Conservation (phyloP, 2,797 vertebrate species). For the Apodemus agrarius region DNA sequence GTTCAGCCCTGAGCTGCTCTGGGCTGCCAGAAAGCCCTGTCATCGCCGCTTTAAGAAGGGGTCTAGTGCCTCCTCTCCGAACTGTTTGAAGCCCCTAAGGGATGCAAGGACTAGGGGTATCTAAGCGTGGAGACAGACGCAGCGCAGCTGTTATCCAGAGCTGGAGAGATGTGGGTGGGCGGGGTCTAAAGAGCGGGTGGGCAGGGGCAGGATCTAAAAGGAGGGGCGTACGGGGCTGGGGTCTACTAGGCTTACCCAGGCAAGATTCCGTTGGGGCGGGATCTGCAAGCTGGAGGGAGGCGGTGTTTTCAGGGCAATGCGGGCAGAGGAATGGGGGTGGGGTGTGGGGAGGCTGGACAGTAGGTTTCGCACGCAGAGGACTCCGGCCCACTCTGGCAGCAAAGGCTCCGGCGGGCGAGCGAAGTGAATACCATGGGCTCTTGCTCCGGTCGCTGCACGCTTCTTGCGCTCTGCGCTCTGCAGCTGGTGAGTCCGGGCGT, state of each 20-base stretch:
- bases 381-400: background rate
- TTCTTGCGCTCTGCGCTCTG: slow-evolving; percentile 93
- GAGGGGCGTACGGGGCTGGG: background rate
- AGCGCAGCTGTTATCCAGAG: slow-evolving; percentile 66
- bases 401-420: background rate
- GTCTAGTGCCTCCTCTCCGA: background rate
- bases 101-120: background rate
- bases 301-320: background rate
- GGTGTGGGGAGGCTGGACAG: background rate
- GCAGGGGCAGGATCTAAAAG: background rate
- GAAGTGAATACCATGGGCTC: slow-evolving; percentile 90
- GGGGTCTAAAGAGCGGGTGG: background rate
- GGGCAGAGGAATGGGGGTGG: background rate
- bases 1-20: background rate
- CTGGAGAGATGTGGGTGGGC: background rate
- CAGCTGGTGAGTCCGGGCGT: slow-evolving; percentile 92
- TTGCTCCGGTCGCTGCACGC: slow-evolving; percentile 93
- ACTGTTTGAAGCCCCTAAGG: background rate
- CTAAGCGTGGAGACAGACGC: background rate
- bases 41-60: slow-evolving; percentile 84
- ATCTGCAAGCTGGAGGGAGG: background rate
- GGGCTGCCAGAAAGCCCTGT: background rate
- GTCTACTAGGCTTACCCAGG: background rate
- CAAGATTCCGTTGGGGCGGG: background rate
- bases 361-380: background rate